Base-by-base conservation (phyloP, 2,113 vertebrate species). In the Lates calcarifer region DNA sequence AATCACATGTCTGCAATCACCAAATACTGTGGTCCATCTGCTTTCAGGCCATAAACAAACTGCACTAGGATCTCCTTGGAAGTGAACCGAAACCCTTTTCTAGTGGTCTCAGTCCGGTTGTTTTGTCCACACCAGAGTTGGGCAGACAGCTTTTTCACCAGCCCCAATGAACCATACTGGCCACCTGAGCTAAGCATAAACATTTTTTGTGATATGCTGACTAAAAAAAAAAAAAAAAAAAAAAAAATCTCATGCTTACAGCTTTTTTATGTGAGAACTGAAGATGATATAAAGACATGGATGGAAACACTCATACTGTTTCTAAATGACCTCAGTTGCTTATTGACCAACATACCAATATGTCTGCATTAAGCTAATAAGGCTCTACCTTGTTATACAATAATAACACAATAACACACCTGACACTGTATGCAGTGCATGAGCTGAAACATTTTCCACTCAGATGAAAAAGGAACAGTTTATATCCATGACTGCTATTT, bases 381-480 rank as follows among this genome's bases (percentile, higher is more conserved):
- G 49, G 7, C 22, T 24, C 3, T 24, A 24, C 2, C 49, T n/a
- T n/a, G 8, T 51, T 49, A 20, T 22, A 24, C 49, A 51, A n/a
- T 12, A 28, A 65, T 3, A 11, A 55, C 51, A 55, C 56, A 64
- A n/a, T n/a, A n/a, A n/a, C n/a, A n/a, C 71, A 63, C 31, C 41
- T 73, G 33, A 39, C 43, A 31, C 5, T 47, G 39, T 18, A 29
- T n/a, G 5, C 41, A 51, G 20, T 68, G 26, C 56, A 28, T n/a
- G 29, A 31, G 12, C 20, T 63, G 33, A 74, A 62, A 31, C 35
- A 43, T 63, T 45, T 67, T 33, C 24, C 43, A 29, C 45, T 64
- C 49, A 71, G 43, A 82, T 55, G 66, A 2, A 64, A 81, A 80
- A 35, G 9, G 11, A 74, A 56, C 18, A 60, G 33, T 68, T 60